Percentiles rank a stretch among this genome's conserved stretches.
phyloP scores from a whole-genome alignment of 1,140 invertebrate species.

The Achroia grisella region DNA sequence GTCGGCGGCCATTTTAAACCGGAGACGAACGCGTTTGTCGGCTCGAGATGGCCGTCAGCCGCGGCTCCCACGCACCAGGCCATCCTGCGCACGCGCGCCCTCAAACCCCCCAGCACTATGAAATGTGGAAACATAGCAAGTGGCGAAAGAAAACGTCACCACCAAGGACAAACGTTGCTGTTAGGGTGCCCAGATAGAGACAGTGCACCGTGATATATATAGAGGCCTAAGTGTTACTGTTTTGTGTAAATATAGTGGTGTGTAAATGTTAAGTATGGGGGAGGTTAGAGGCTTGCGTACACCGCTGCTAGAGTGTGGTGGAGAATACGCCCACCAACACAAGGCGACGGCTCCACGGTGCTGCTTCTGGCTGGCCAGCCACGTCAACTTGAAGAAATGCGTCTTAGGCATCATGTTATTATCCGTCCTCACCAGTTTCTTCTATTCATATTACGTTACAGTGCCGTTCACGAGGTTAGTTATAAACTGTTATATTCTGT shows the following conservation, averaged over 20 bases:
- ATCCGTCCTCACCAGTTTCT: slow-evolving; percentile 81
- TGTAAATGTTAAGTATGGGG: slow-evolving; percentile 52
- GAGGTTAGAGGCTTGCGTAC: slow-evolving; percentile 37
- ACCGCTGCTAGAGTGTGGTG: slow-evolving; percentile 46
- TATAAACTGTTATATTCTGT: no score
- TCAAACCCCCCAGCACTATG: slow-evolving; percentile 47
- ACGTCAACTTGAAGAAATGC: slow-evolving; percentile 82
- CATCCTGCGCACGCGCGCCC: slow-evolving; percentile 42
- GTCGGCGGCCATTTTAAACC: slow-evolving; percentile 67
- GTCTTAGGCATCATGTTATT: slow-evolving; percentile 79
- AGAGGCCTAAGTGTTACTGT: slow-evolving; percentile 68
- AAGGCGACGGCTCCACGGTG: slow-evolving; percentile 64
- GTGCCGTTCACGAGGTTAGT: slow-evolving; percentile 81
- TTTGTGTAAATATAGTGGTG: slow-evolving; percentile 68
- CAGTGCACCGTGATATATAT: slow-evolving; percentile 42
- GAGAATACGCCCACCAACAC: slow-evolving; percentile 45
- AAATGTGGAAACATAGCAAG: slow-evolving; percentile 74
- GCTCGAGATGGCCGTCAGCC: slow-evolving; percentile 64
- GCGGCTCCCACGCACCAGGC: slow-evolving; percentile 34
- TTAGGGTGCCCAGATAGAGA: slow-evolving; percentile 65
- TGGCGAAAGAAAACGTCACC: slow-evolving; percentile 67
- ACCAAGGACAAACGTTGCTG: slow-evolving; percentile 57
- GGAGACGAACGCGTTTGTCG: slow-evolving; percentile 57
- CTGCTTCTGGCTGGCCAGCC: slow-evolving; percentile 75
- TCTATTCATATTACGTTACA: slow-evolving; percentile 83